A percentile compares a stretch with the other conserved stretches of the same genome.
These are phyloP conservation scores for Buceros bicornis DNA, from an alignment of 2,797 vertebrate species.

Conservation along the genomic window DNA sequence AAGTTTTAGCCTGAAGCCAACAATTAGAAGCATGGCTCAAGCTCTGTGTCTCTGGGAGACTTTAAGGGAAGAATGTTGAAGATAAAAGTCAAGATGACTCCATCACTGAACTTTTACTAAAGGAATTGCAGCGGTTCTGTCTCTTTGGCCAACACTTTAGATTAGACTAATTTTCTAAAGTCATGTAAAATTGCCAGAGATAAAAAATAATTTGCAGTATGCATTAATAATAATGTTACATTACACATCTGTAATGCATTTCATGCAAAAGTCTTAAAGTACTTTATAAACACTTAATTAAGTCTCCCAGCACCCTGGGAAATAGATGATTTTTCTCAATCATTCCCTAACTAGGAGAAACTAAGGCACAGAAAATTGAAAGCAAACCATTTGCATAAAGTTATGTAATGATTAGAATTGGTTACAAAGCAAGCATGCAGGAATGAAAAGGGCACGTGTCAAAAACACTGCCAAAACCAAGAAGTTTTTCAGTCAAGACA, in stretches of 20 bases:
- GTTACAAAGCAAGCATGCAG: background rate
- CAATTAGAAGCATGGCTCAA: constrained; percentile 44
- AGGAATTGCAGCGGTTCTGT: background rate
- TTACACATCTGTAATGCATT: background rate
- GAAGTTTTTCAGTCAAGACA: background rate
- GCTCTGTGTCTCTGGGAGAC: constrained; percentile 24
- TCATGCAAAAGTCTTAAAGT: background rate
- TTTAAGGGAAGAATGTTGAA: constrained; percentile 23
- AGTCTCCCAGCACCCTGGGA: background rate
- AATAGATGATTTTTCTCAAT: background rate
- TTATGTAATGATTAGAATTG: background rate
- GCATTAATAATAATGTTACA: constrained; percentile 25
- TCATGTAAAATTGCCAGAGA: constrained; percentile 47
- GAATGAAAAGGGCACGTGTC: background rate
- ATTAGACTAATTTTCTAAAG: constrained; percentile 49
- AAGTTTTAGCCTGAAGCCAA: constrained; percentile 67
- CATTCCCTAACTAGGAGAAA: background rate
- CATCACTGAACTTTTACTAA: background rate
- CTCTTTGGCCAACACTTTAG: constrained; percentile 40
- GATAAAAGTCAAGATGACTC: constrained; percentile 42
- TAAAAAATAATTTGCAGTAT: constrained; percentile 58
- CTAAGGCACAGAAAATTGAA: background rate
- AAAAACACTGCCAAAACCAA: background rate
- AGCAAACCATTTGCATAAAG: background rate
- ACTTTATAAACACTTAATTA: constrained; percentile 37